Base-by-base conservation (phyloP, 2,888 invertebrate species). In the Escarpia spicata region DNA sequence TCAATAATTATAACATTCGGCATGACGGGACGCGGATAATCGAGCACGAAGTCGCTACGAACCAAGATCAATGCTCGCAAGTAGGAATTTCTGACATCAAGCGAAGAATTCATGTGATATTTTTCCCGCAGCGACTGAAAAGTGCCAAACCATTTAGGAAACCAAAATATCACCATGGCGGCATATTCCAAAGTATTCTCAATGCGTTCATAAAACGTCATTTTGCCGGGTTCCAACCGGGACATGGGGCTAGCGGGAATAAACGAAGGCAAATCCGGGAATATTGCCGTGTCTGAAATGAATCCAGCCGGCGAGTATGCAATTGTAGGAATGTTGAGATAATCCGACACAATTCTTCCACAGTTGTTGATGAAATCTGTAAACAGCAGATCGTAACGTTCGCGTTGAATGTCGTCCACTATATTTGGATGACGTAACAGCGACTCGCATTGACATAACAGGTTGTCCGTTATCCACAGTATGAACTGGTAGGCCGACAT, bases 361-460 rank as follows among this genome's bases (percentile, higher is more conserved):
- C 94, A 94, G 15, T 93, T 94, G 89, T 94, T 94, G n/a, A 94
- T 60, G 12, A 94, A 90, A 91, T 94, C 94, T 44, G 93, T 43
- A 37, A 94, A 93, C 52, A 93, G 91, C 92, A 94, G 89, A 52
- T 93, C 93, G 89, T 92, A 94, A 26, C 31, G 26, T 15, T 52
- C 89, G 26, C n/a, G 12, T 92, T 94, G 93, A 91, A 94, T 91
- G 12, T 92, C 60, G 19, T 43, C 26, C 89, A 94, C 15, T 43
- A 94, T 90, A 19, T 8, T 15, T 37, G 4, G 9, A 90, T 93
- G 91, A 8, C 89, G 45, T 8, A 94, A 92, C 12, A 94, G 91
- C 12, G 44, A 31, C 31, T 94, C 94, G 89, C 94, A 94, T 92
- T 94, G 94, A 9, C 43, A 60, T n/a, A 60, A 91, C 15, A 92